Evolutionary conservation across 2,797 vertebrate genomes (phyloP).

Genomic region (Tachyglossus aculeatus): DNA sequence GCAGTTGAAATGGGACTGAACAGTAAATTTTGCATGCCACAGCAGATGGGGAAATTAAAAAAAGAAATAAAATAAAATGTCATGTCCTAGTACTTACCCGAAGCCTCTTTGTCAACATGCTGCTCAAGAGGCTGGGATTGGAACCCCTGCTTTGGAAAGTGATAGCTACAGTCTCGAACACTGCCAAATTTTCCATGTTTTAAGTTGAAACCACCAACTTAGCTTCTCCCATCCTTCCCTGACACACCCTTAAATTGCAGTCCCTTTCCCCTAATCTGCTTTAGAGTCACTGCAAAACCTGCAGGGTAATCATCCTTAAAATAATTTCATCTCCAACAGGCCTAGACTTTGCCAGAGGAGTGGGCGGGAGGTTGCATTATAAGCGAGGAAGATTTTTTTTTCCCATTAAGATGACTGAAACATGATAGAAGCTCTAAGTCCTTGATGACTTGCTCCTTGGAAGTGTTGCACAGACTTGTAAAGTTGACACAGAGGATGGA

Average conservation of each 20-base stretch:
- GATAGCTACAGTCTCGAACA: no score
- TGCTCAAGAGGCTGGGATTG: no score
- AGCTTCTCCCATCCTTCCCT: not conserved
- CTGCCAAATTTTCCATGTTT: constrained; percentile 61
- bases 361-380: constrained; percentile 29
- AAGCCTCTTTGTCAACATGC: no score
- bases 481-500: not conserved
- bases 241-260: constrained; percentile 16
- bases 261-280: constrained; percentile 8
- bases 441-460: constrained; percentile 5
- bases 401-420: constrained; percentile 47
- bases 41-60: no score
- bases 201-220: constrained; percentile 52
- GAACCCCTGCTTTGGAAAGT: no score
- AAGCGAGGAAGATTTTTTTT: constrained; percentile 39
- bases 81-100: no score
- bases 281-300: constrained; percentile 36
- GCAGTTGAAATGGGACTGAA: no score
- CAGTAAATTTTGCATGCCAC: no score
- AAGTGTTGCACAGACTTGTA: not conserved
- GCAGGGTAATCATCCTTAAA: constrained; percentile 48
- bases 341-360: constrained; percentile 19
- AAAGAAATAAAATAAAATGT: no score
- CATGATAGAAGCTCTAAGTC: not conserved
- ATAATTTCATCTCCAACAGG: constrained; percentile 45